A percentile compares a stretch with the other conserved stretches of the same genome.
These are phyloP conservation scores for Gonioctena quinquepunctata DNA, from an alignment of 1,140 invertebrate genomes.

Conservation along the genomic window DNA sequence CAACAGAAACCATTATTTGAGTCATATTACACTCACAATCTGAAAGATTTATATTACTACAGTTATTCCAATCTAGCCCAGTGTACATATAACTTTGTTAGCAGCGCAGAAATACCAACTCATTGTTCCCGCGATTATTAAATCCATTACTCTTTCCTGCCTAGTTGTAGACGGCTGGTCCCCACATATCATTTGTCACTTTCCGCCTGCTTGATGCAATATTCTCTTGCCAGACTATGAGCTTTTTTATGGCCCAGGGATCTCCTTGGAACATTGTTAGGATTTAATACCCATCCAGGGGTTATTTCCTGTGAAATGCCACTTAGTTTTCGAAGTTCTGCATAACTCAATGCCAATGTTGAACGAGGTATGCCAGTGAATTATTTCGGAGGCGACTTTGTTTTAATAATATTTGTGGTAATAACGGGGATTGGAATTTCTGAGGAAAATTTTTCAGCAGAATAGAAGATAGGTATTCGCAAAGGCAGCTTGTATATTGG, in stretches of 20 bases:
- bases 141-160: slow-evolving; percentile 43
- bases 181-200: slow-evolving; percentile 45
- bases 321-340: slow-evolving; percentile 1
- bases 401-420: neutral
- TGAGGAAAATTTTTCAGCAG: too few relatives aligned
- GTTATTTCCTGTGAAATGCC: slow-evolving; percentile 4
- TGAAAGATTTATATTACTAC: slow-evolving; percentile 13
- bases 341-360: slow-evolving; percentile 11
- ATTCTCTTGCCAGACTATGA: slow-evolving; percentile 1
- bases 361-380: neutral
- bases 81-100: slow-evolving; percentile 18
- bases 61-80: slow-evolving; percentile 16
- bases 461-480: too few relatives aligned
- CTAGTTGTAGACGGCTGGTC: slow-evolving; percentile 17
- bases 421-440: neutral
- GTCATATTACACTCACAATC: slow-evolving; percentile 1
- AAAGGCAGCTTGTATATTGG: too few relatives aligned
- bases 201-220: slow-evolving; percentile 21
- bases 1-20: slow-evolving; percentile 2
- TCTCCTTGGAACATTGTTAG: slow-evolving; percentile 12
- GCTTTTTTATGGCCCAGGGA: neutral
- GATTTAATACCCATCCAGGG: slow-evolving; percentile 11
- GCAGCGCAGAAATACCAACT: slow-evolving; percentile 23
- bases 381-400: neutral
- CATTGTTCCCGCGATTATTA: slow-evolving; percentile 46